phyloP scores from a whole-genome alignment of 2,797 vertebrate genomes.

The Sardinella longiceps region DNA sequence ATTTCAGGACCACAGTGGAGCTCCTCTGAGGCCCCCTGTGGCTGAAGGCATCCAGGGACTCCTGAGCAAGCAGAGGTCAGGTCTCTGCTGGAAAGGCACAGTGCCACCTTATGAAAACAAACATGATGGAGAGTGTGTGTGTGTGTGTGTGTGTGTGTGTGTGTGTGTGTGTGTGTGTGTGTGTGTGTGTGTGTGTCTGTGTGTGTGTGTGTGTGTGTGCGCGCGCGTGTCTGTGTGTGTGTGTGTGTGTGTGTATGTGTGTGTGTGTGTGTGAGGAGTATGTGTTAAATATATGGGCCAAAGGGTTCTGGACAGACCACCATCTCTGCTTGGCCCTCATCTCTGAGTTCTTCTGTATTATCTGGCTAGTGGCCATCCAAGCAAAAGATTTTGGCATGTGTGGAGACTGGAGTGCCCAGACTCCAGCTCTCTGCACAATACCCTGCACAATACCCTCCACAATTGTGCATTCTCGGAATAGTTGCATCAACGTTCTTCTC shows the following conservation, averaged over 20 bases:
- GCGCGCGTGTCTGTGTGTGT: no score
- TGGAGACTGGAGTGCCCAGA: neutral
- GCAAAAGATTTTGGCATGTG: slow-evolving; percentile 28
- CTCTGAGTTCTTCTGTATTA: slow-evolving; percentile 48
- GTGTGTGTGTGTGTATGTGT: no score
- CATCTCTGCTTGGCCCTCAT: slow-evolving; percentile 38
- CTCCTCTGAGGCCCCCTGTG: slow-evolving; percentile 52
- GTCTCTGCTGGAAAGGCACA: slow-evolving; percentile 58
- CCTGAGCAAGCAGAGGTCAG: slow-evolving; percentile 65
- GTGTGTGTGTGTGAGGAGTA: no score
- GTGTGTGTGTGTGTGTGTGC: no score
- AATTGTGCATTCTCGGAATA: slow-evolving; percentile 57
- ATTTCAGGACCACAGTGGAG: slow-evolving; percentile 51
- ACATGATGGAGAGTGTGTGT: slow-evolving; percentile 48
- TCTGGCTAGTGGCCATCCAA: slow-evolving; percentile 53
- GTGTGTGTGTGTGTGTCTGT: no score
- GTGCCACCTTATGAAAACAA: slow-evolving; percentile 66
- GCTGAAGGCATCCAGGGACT: slow-evolving; percentile 55
- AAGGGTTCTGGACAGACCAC: slow-evolving; percentile 51
- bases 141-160: no score
- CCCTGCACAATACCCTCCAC: slow-evolving; percentile 37
- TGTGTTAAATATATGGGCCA: slow-evolving; percentile 43
- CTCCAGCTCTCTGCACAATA: slow-evolving; percentile 23
- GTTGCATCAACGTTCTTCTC: slow-evolving; percentile 42
- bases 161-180: no score